These are phyloP conservation scores for Gopherus flavomarginatus DNA, from an alignment of 2,113 vertebrate genomes.

Conservation along the genomic window DNA sequence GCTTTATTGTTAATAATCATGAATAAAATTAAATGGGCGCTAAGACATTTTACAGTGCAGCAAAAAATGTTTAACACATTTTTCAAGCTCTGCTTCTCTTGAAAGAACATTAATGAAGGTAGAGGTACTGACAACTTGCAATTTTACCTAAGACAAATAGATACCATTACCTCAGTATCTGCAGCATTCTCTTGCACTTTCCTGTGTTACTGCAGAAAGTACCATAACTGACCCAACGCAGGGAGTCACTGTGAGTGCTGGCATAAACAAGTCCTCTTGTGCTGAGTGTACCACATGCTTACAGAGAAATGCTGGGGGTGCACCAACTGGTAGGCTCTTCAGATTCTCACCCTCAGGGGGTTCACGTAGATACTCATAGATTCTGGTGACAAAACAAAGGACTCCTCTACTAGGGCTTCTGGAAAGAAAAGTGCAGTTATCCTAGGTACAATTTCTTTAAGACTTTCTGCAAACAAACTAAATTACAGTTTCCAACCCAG, in stretches of 20 bases:
- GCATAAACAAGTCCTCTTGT: neutral
- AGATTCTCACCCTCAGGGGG: neutral
- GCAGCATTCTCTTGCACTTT: neutral
- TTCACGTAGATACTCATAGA: neutral
- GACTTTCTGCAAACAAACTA: neutral
- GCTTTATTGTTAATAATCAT: conserved; percentile 69
- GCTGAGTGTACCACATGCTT: rapidly evolving
- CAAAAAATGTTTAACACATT: conserved; percentile 30
- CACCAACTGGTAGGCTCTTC: neutral
- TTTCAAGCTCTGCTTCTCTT: conserved; percentile 59
- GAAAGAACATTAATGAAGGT: conserved; percentile 26
- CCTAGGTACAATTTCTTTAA: neutral
- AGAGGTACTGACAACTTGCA: neutral
- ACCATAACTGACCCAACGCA: neutral
- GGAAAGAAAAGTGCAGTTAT: neutral
- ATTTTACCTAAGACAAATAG: conserved; percentile 33
- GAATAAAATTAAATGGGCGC: conserved; percentile 59
- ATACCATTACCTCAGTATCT: neutral
- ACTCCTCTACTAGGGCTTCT: neutral
- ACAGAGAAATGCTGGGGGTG: neutral
- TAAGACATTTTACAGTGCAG: conserved; percentile 47
- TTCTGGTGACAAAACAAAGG: neutral
- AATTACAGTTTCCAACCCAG: neutral
- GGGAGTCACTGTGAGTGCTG: neutral
- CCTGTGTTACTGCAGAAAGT: neutral